These are phyloP conservation scores for Tethya wilhelma DNA, from an alignment of 37 sponge, comb jelly and placozoan genomes.

Conservation along the genomic window DNA sequence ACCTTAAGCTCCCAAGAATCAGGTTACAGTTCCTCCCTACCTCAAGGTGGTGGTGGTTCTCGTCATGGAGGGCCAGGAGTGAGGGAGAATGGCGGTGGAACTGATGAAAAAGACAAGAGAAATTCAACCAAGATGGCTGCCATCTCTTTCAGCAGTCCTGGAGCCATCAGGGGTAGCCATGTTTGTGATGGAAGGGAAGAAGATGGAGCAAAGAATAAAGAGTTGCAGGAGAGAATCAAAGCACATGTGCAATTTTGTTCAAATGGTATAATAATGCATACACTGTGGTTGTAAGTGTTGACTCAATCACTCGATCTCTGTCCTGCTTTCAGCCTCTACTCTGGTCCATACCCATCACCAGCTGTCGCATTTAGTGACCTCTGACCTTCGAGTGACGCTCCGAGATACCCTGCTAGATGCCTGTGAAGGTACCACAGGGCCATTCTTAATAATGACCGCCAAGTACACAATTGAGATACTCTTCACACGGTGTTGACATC, in stretches of 20 bases:
- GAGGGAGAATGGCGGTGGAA: background rate
- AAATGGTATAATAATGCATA: background rate
- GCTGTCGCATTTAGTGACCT: slow-evolving; percentile 6
- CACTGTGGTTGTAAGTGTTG: no score
- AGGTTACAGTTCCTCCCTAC: background rate
- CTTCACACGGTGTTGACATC: no score
- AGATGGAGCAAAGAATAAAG: slow-evolving; percentile 11
- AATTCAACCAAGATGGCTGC: no score
- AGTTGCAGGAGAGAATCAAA: background rate
- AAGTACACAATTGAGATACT: no score
- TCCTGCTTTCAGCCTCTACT: slow-evolving; percentile 20
- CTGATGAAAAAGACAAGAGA: background rate
- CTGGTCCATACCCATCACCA: slow-evolving; percentile 9
- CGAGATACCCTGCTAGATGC: slow-evolving; percentile 38
- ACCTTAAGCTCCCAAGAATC: no score
- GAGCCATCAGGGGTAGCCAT: background rate
- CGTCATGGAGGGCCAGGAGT: background rate
- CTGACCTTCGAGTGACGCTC: slow-evolving; percentile 30
- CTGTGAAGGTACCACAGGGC: slow-evolving; percentile 27
- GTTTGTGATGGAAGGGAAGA: slow-evolving; percentile 2
- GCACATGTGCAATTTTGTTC: background rate
- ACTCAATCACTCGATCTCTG: no score
- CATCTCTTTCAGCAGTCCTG: background rate
- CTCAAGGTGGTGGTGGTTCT: background rate
- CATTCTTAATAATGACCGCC: no score